phyloP scores from a whole-genome alignment of 2,888 invertebrate species.

The Taenaris catops region DNA sequence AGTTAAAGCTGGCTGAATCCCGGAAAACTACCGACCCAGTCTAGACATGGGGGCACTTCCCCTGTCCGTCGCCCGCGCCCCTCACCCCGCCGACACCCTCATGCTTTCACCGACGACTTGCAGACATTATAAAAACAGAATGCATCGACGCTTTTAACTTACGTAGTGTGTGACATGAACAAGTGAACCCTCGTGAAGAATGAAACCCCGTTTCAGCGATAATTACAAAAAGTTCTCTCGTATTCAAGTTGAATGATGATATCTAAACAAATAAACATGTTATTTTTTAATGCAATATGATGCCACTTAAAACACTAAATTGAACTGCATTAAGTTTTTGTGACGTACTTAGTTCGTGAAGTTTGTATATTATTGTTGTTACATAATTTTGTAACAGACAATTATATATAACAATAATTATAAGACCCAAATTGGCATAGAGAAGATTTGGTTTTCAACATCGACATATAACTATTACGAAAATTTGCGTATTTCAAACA shows the following conservation, averaged over 20 bases:
- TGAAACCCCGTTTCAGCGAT: constrained; percentile 19
- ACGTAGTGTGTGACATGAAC: constrained; percentile 52
- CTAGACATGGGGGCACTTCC: constrained; percentile 79
- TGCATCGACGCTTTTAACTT: constrained; percentile 60
- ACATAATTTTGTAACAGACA: too few relatives aligned
- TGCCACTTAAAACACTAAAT: too few relatives aligned
- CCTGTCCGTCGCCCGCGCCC: constrained; percentile 40
- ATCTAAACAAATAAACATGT: neutral
- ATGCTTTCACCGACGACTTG: constrained; percentile 62
- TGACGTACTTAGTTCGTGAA: too few relatives aligned
- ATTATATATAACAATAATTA: too few relatives aligned
- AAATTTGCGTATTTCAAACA: too few relatives aligned
- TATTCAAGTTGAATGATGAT: constrained; percentile 10
- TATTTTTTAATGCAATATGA: too few relatives aligned
- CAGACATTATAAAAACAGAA: constrained; percentile 70
- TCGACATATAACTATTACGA: too few relatives aligned
- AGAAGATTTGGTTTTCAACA: too few relatives aligned
- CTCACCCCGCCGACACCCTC: constrained; percentile 39
- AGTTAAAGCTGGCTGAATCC: constrained; percentile 75
- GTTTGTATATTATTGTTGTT: too few relatives aligned
- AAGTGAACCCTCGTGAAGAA: constrained; percentile 39
- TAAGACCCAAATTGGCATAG: too few relatives aligned
- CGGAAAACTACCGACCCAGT: constrained; percentile 81
- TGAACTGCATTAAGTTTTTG: too few relatives aligned
- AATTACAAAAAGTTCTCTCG: constrained; percentile 19